phyloP scores from a whole-genome alignment of 2,888 invertebrate species.

The Nemotelus nigrinus region DNA sequence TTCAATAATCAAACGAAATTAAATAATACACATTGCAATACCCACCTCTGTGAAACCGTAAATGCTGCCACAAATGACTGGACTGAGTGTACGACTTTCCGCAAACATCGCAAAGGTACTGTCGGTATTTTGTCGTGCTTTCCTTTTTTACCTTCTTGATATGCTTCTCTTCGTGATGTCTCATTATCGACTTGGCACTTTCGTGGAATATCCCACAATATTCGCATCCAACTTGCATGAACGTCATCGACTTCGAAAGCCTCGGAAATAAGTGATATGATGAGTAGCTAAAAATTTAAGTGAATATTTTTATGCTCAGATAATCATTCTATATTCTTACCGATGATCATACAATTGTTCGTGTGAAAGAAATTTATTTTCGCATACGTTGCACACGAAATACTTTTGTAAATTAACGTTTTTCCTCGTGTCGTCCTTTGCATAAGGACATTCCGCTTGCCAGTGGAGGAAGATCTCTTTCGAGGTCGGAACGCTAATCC shows the following conservation, averaged over 20 bases:
- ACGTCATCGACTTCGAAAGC: slow-evolving; percentile 53
- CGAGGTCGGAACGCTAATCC: slow-evolving; percentile 65
- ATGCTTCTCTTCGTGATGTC: slow-evolving; percentile 70
- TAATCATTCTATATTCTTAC: slow-evolving; percentile 52
- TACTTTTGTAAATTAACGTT: slow-evolving; percentile 56
- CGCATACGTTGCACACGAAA: slow-evolving; percentile 64
- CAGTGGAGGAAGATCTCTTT: slow-evolving; percentile 69
- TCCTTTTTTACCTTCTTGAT: slow-evolving; percentile 65
- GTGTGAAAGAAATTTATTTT: slow-evolving; percentile 58
- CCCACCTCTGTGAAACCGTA: slow-evolving; percentile 72
- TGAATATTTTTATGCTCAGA: neutral
- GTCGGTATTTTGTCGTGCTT: slow-evolving; percentile 58
- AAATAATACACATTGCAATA: slow-evolving; percentile 1
- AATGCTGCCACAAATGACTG: slow-evolving; percentile 74
- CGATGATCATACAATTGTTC: slow-evolving; percentile 63
- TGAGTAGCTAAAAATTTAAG: slow-evolving; percentile 56
- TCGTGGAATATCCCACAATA: slow-evolving; percentile 60
- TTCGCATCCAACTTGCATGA: slow-evolving; percentile 60
- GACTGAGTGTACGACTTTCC: slow-evolving; percentile 72
- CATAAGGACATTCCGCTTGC: slow-evolving; percentile 65
- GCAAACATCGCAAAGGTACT: slow-evolving; percentile 71
- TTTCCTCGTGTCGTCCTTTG: slow-evolving; percentile 55
- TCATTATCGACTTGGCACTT: slow-evolving; percentile 60
- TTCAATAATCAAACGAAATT: neutral
- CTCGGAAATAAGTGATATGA: slow-evolving; percentile 63